Evolutionary conservation across 2,797 vertebrate species (phyloP).

Genomic region (Vireo griseus): DNA sequence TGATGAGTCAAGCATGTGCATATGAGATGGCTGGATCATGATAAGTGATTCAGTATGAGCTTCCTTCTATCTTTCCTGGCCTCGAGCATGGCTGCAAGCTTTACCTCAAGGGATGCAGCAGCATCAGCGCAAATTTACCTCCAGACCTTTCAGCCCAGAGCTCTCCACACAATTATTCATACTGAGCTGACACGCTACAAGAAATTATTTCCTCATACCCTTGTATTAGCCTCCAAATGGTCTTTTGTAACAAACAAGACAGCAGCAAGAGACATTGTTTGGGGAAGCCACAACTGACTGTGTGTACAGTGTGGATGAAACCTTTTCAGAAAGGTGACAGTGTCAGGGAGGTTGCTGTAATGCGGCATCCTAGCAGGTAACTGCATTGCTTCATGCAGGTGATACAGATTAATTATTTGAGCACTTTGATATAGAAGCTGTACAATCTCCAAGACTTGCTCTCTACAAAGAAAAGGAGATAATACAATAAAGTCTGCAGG

Average conservation of each 20-base stretch:
- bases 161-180: background rate
- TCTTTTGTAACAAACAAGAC: background rate
- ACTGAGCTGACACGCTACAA: background rate
- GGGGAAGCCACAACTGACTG: background rate
- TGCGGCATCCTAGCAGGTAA: background rate
- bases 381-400: background rate
- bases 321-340: background rate
- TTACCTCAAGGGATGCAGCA: background rate
- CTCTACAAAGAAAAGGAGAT: background rate
- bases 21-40: background rate
- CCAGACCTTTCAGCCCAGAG: background rate
- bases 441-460: background rate
- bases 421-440: background rate
- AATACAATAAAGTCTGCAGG: background rate
- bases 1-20: background rate
- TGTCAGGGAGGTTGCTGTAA: background rate
- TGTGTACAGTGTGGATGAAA: rapidly evolving
- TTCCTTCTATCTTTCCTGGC: background rate
- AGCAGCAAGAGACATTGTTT: background rate
- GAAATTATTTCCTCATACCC: background rate
- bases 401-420: background rate
- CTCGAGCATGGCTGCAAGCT: background rate
- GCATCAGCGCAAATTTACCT: background rate
- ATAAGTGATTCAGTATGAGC: background rate
- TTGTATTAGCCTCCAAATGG: background rate